These are phyloP conservation scores for Crocodylus rhombifer DNA, from an alignment of 2,797 vertebrate genomes.

Conservation along the genomic window DNA sequence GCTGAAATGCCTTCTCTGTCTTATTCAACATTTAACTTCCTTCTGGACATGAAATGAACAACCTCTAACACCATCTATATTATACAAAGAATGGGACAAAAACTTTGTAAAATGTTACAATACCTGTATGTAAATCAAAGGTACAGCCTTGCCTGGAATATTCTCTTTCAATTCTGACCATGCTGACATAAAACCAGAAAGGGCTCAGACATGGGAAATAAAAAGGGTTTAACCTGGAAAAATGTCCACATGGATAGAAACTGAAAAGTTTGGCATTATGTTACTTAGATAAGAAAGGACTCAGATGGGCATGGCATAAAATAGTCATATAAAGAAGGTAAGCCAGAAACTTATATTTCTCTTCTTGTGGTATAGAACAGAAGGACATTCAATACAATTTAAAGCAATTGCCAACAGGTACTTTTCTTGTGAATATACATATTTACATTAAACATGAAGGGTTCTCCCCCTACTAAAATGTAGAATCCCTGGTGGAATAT, in stretches of 20 bases:
- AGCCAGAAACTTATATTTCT: neutral
- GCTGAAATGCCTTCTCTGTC: neutral
- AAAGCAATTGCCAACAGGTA: neutral
- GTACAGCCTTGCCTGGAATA: neutral
- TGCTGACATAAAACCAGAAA: neutral
- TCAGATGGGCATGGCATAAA: neutral
- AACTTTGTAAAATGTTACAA: neutral
- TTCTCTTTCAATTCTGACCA: neutral
- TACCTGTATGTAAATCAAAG: neutral
- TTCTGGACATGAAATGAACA: fast-evolving
- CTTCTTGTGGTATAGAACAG: fast-evolving
- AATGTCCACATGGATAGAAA: neutral
- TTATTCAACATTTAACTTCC: neutral
- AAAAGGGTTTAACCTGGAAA: neutral
- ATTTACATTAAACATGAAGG: neutral
- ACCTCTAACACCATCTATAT: neutral
- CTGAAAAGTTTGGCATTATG: neutral
- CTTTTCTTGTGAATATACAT: neutral
- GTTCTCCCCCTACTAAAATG: no score
- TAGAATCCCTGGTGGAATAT: neutral
- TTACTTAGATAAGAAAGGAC: neutral
- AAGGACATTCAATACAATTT: fast-evolving
- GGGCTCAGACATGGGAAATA: neutral
- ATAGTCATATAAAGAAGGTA: neutral
- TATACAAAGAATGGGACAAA: neutral